Base-by-base conservation (phyloP, 2,888 invertebrate genomes). In the Drosophila ochracea region DNA sequence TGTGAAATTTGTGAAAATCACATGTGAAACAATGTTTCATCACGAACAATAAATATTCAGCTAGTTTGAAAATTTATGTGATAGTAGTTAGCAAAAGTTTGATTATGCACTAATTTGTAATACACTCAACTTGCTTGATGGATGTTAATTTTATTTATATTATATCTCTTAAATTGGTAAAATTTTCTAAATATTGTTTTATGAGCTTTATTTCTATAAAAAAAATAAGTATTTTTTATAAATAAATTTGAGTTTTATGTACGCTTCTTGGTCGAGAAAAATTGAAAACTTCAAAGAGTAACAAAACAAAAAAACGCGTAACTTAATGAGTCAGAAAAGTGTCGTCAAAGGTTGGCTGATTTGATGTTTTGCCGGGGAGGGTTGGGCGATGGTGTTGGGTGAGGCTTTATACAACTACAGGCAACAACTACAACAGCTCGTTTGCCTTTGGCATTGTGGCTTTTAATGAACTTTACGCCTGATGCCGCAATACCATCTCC, bases 391-490 rank as follows among this genome's bases (percentile, higher is more conserved):
- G 43, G 35, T 50, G 41, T 16, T 60, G 39, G 64, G 52, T 57
- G 43, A 31, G 47, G 47, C 47, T 47, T 59, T 49, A n/a, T 52
- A 28, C 70, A 61, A 39, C 33, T 37, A 28, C 39, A 35, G 47
- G 54, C 61, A 47, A 47, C 55, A 52, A 30, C 59, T 60, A 50
- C 47, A 69, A 52, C 61, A 72, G 70, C 83, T 71, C 62, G 67
- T 76, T 75, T 76, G 70, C 71, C 60, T 73, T 68, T 69, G 65
- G 64, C 68, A 71, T 68, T 80, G 76, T 86, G 89, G 82, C 79
- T 90, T 84, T 84, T 89, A 90, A 91, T 90, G 84, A 90, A 84
- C 83, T 90, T 86, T 84, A 68, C 82, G 81, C 90, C 70, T 74
- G 68, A 49, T 62, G 57, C 60, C 50, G 59, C 52, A 58, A 10